Evolutionary conservation across 2,888 invertebrate genomes (phyloP), one percentile per base, ranked within the genome.

Genomic region (Drosophila helvetica): DNA sequence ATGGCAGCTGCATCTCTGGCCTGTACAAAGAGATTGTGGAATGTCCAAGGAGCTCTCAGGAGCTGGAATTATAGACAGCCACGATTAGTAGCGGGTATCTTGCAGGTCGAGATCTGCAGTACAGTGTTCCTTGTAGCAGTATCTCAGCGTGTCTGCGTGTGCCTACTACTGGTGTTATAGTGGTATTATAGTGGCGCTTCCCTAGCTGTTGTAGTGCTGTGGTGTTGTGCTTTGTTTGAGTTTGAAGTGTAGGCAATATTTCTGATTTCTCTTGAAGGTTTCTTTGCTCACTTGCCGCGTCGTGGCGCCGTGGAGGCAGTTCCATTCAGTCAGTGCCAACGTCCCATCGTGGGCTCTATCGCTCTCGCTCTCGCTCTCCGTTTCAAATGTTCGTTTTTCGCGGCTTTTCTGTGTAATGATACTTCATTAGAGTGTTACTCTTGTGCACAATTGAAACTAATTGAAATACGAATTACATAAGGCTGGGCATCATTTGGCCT

Each of bases 231-330:
- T 33, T 42, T 50, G 50, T 63, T 63, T 42, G 61, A 61, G 33
- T 63, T 63, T 67, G 69, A 67, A 67, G 69, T 67, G 67, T 57
- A 69, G 57, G 69, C 68, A 66, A 68, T 66, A 66, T 66, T 66
- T 66, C 66, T 67, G 42, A 67, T 66, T 66, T 66, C 66, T 66
- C 48, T 43, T 50, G 66, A 66, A 68, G 66, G 68, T 56, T 66
- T 68, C 66, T 55, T 66, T 66, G 66, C 66, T 56, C 66, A 66
- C 66, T 50, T 66, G 27, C 46, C 60, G 60, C 60, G 54, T 45
- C 55, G 22, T 45, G 60, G 7, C 38, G 38, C 38, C 38, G 66
- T 68, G 68, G 27, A 27, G 68, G 55, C 66, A 66, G 66, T 66
- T 67, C 56, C 48, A 66, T 68, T 66, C 68, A 67, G 66, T 68